phyloP scores from a whole-genome alignment of 1,140 invertebrate species.

The Camponotus vicinus region DNA sequence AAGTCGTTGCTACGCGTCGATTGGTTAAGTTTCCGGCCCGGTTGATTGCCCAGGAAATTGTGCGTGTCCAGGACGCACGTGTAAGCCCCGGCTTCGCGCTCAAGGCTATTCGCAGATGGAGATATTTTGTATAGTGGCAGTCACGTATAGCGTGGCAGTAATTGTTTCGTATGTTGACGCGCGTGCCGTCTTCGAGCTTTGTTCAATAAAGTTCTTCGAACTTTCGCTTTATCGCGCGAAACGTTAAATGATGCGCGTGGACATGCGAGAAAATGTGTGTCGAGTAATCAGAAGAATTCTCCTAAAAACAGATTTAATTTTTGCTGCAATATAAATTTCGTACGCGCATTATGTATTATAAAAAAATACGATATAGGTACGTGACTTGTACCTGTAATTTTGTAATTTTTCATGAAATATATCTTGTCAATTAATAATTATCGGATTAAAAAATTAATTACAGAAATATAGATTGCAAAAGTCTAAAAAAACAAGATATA shows the following conservation, averaged over 20 bases:
- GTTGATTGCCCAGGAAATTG: slow-evolving; percentile 81
- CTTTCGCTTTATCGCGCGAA: slow-evolving; percentile 1
- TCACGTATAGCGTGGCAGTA: slow-evolving; percentile 33
- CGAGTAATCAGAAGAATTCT: background rate
- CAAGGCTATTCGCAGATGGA: slow-evolving; percentile 66
- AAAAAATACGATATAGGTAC: background rate
- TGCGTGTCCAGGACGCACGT: slow-evolving; percentile 74
- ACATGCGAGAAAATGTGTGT: background rate
- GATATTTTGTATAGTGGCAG: slow-evolving; percentile 57
- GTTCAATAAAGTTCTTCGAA: background rate
- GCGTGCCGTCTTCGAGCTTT: slow-evolving; percentile 1
- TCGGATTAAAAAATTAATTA: too few species aligned
- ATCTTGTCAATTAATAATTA: too few species aligned
- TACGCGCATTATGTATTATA: background rate
- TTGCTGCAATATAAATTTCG: background rate
- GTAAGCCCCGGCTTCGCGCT: slow-evolving; percentile 35
- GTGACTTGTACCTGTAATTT: background rate
- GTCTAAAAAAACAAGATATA: too few species aligned
- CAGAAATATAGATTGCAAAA: too few species aligned
- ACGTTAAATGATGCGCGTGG: background rate
- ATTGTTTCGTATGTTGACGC: slow-evolving; percentile 37
- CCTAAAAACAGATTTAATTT: background rate
- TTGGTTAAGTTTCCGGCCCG: slow-evolving; percentile 79
- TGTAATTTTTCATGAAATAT: too few species aligned
- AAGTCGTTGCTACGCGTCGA: slow-evolving; percentile 71